These are phyloP conservation scores for Ladona fulva DNA, from an alignment of 1,140 invertebrate species.

Conservation along the genomic window DNA sequence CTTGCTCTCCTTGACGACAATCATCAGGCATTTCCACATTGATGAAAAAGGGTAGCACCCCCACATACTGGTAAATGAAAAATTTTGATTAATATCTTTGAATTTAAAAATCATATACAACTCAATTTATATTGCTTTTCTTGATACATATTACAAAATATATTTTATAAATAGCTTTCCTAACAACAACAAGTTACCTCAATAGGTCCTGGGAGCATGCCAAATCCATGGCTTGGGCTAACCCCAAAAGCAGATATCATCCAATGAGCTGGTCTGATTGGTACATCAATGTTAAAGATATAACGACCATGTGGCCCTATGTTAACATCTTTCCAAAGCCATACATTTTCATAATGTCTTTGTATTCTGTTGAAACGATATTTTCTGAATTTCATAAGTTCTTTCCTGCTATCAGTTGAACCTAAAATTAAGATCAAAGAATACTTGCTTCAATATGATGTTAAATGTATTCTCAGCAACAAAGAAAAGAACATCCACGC, in stretches of 20 bases:
- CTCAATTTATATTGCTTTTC: neutral
- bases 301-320: conserved; percentile 82
- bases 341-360: conserved; percentile 85
- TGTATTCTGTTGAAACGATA: conserved; percentile 77
- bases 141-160: neutral
- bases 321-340: conserved; percentile 90
- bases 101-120: conserved; percentile 13
- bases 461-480: no score
- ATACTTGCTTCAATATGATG: conserved; percentile 5
- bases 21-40: conserved; percentile 83
- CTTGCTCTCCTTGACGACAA: conserved; percentile 84
- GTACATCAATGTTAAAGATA: conserved; percentile 81
- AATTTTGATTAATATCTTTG: neutral
- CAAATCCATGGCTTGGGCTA: conserved; percentile 74
- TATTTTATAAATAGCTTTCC: no score
- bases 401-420: conserved; percentile 48
- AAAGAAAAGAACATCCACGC: no score
- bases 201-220: conserved; percentile 68
- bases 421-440: conserved; percentile 30
- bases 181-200: conserved; percentile 42
- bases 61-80: conserved; percentile 52
- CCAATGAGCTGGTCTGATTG: conserved; percentile 77
- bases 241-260: conserved; percentile 87
- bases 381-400: conserved; percentile 63
- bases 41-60: conserved; percentile 85